Evolutionary conservation across 2,888 invertebrate genomes (phyloP), one percentile per base, ranked within the genome.

Genomic region (Syrista parreyssii): DNA sequence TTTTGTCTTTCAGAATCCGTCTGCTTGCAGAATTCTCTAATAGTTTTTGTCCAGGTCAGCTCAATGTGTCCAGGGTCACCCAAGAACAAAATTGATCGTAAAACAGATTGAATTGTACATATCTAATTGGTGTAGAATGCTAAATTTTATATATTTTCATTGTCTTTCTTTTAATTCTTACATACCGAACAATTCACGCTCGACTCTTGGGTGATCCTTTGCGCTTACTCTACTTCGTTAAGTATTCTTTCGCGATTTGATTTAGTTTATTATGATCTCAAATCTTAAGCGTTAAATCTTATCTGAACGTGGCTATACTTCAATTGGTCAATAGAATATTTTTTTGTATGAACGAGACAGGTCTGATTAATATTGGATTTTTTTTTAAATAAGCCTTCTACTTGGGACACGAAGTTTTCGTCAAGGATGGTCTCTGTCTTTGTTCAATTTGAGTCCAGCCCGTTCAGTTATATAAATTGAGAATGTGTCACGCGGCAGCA

Each of bases 1-100:
- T 36, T 79, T 75, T 75, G 69, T 77, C 75, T 77, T 55, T 23
- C 6, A 23, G 76, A 79, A 76, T 74, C 35, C 33, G 34, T 30
- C 32, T 15, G 68, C 15, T 31, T 77, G 75, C 75, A 9, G 9
- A 55, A 55, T 55, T 55, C 55, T 55, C 23, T 23, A 23, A 55
- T 55, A 76, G 68, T 75, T 68, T 76, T 75, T 73, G 12, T 32
- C 73, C 35, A 9, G 55, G 55, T 55, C 76, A 74, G 69, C 76
- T 76, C 69, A 55, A 77, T 36, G 75, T 72, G 55, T 55, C 23
- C 6, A 2, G 32, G 71, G 1, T 71, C 32, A 71, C 71, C 71
- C 71, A 12, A 55, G 55, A 71, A 32, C 12, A 33, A n/a, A 12
- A 71, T 71, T 71, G 4, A 31, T 31, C 12, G 23, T 55, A 23